phyloP scores from a whole-genome alignment of 2,888 invertebrate species.

The Brenthis daphne region DNA sequence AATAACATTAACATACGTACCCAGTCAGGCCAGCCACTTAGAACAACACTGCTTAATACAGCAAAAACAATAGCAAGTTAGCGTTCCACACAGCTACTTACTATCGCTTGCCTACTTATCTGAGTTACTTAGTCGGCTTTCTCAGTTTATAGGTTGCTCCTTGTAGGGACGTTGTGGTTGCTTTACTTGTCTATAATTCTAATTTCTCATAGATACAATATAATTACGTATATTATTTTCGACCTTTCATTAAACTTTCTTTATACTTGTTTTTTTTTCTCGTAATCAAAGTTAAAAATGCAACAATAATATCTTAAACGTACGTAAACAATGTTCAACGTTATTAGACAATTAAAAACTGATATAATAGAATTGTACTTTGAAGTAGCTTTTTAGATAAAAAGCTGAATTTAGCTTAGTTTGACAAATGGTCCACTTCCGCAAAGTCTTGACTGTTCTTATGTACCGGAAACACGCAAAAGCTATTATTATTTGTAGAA shows the following conservation, averaged over 20 bases:
- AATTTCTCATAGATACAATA: not conserved
- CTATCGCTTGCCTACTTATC: conserved; percentile 49
- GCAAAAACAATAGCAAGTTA: conserved; percentile 67
- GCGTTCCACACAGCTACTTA: conserved; percentile 45
- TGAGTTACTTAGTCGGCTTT: conserved; percentile 42
- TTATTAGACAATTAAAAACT: not conserved
- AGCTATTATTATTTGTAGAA: not conserved
- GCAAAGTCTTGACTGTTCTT: conserved; percentile 4
- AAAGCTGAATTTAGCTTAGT: not conserved
- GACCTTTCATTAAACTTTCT: too few relatives aligned
- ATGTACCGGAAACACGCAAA: not conserved
- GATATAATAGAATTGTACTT: not conserved
- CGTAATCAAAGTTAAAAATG: too few relatives aligned
- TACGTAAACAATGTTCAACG: not conserved
- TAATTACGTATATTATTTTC: too few relatives aligned
- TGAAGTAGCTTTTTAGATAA: conserved; percentile 7
- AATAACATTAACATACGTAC: conserved; percentile 46
- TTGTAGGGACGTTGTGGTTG: conserved; percentile 35
- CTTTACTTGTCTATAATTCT: conserved; percentile 16
- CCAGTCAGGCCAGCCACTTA: conserved; percentile 58
- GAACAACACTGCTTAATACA: conserved; percentile 62
- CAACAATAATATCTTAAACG: not conserved
- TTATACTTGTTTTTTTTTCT: too few relatives aligned
- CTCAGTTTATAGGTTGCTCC: conserved; percentile 39
- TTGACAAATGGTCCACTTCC: conserved; percentile 13